phyloP scores from a whole-genome alignment of 2,797 vertebrate genomes.

The Mus minutoides region DNA sequence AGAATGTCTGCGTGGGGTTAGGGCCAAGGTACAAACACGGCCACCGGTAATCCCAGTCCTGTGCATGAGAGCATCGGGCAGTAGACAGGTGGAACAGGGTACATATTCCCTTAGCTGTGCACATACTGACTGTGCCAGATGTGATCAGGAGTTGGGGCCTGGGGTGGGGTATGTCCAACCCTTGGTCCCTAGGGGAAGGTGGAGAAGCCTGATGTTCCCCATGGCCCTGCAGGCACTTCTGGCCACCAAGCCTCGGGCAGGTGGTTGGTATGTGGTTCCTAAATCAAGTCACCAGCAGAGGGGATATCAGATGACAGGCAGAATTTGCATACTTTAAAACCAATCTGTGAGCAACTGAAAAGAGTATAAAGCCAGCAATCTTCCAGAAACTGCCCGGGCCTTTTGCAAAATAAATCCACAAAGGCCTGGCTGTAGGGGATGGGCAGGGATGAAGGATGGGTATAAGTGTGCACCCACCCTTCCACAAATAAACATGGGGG shows the following conservation, averaged over 20 bases:
- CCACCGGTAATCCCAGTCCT: neutral
- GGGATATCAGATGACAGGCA: neutral
- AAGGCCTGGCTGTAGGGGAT: neutral
- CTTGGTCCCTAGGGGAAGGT: neutral
- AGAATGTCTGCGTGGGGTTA: rapidly evolving
- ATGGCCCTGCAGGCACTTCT: rapidly evolving
- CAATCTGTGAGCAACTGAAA: neutral
- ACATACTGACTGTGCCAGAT: neutral
- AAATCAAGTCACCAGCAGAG: neutral
- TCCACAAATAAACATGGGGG: neutral
- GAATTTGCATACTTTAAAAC: neutral
- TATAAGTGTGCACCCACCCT: too few relatives aligned
- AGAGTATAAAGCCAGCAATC: too few relatives aligned
- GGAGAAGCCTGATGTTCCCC: rapidly evolving
- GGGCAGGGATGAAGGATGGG: neutral
- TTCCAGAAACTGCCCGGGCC: neutral
- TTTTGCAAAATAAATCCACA: neutral
- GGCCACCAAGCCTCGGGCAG: neutral
- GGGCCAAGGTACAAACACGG: rapidly evolving
- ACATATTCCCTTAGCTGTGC: too few relatives aligned
- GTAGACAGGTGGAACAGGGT: neutral
- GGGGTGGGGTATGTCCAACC: neutral
- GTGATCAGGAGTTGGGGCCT: neutral
- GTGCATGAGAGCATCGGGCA: neutral
- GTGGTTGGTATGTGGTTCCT: neutral